Conservation (phyloP, 2,797 vertebrate genomes). For the Clarias platycephalus region DNA sequence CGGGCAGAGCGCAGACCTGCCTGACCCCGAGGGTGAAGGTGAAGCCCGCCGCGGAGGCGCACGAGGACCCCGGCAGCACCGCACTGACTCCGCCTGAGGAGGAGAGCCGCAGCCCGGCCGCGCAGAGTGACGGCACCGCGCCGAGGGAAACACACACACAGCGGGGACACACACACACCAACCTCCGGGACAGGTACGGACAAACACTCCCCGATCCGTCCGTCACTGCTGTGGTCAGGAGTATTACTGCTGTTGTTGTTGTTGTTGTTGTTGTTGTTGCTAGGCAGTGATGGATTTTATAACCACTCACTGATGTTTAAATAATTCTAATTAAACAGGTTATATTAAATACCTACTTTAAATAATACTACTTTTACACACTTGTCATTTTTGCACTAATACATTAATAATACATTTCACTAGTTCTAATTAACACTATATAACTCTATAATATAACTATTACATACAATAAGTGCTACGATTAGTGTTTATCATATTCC, state of each 20-base stretch:
- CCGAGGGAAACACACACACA: constrained; percentile 55
- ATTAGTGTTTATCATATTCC: background rate
- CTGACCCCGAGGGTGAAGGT: constrained; percentile 82
- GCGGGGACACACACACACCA: background rate
- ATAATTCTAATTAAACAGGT: background rate
- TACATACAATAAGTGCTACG: background rate
- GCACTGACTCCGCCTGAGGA: constrained; percentile 31
- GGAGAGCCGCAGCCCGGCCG: constrained; percentile 59
- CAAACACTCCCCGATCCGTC: background rate
- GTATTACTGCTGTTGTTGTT: background rate
- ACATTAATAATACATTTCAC: background rate
- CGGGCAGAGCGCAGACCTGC: constrained; percentile 76
- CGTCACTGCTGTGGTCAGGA: no score
- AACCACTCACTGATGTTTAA: background rate
- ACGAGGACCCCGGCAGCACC: constrained; percentile 76
- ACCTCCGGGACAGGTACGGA: constrained; percentile 16
- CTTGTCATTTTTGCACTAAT: background rate
- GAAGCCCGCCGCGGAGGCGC: constrained; percentile 92
- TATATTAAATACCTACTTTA: background rate
- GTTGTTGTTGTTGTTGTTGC: background rate
- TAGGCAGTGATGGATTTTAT: background rate
- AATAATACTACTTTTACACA: background rate
- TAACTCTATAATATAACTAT: no score
- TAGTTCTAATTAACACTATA: background rate
- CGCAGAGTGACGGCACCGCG: constrained; percentile 77